Evolutionary conservation across 2,888 invertebrate genomes (phyloP).

Genomic region (Athrips mouffetella): DNA sequence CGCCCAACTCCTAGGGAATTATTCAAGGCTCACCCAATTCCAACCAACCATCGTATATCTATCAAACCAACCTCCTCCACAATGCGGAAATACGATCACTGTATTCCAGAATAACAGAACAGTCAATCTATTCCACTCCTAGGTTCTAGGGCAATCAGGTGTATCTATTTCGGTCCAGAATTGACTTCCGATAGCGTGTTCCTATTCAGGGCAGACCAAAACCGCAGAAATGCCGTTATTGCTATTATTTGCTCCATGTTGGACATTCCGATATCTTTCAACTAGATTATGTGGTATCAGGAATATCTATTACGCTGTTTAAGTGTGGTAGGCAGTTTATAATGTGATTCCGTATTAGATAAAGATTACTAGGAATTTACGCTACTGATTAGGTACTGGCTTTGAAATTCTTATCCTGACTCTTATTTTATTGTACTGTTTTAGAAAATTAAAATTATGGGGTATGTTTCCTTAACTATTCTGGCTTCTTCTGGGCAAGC

Average conservation of each 20-base stretch:
- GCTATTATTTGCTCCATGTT: constrained; percentile 46
- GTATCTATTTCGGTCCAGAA: constrained; percentile 25
- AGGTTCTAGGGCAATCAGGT: constrained; percentile 8
- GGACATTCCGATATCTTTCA: not conserved
- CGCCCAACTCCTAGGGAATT: no score
- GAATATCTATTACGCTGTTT: no score
- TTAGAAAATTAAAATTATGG: no score
- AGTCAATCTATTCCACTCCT: not conserved
- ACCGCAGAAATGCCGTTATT: constrained; percentile 38
- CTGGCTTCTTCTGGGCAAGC: no score
- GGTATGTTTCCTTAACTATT: no score
- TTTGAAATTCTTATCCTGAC: no score
- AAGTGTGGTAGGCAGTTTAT: no score
- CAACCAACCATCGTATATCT: not conserved
- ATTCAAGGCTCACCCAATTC: not conserved
- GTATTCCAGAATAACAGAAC: constrained; percentile 3
- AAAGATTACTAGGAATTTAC: no score
- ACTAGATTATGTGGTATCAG: not conserved
- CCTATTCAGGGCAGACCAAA: constrained; percentile 31
- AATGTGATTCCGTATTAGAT: no score
- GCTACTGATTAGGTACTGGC: no score
- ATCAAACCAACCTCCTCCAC: not conserved
- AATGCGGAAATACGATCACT: not conserved
- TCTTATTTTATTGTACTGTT: no score
- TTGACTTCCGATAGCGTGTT: constrained; percentile 5